Evolutionary conservation across 2,888 invertebrate genomes (phyloP).

Genomic region (Polymixis flavicincta): DNA sequence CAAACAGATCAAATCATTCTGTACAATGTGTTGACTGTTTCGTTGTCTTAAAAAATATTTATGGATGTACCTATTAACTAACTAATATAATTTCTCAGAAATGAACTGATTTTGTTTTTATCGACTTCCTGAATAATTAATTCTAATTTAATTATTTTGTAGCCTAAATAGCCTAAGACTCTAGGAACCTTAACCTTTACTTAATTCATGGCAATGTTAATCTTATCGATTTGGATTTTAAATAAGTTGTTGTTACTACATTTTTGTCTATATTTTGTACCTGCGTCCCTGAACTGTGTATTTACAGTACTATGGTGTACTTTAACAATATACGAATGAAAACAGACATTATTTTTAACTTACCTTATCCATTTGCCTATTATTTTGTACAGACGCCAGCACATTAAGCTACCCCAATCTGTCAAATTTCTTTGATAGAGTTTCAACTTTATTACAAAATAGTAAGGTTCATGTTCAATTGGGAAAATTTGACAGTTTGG

Average conservation of each 20-base stretch:
- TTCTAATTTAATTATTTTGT: neutral
- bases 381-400: too few relatives aligned
- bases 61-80: neutral
- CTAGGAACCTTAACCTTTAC: neutral
- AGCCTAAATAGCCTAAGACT: neutral
- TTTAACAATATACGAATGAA: conserved; percentile 42
- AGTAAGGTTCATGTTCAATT: too few relatives aligned
- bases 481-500: too few relatives aligned
- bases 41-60: neutral
- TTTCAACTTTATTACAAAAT: too few relatives aligned
- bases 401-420: too few relatives aligned
- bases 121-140: neutral
- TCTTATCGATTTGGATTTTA: conserved; percentile 2
- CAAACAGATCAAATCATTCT: neutral
- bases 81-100: neutral
- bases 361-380: conserved; percentile 4
- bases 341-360: conserved; percentile 24
- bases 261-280: conserved; percentile 47
- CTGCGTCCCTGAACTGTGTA: conserved; percentile 39
- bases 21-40: neutral
- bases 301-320: conserved; percentile 41
- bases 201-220: conserved; percentile 32
- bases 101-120: neutral
- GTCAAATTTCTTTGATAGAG: too few relatives aligned
- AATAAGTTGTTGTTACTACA: neutral